phyloP scores from a whole-genome alignment of 1,140 invertebrate genomes.

The Maconellicoccus hirsutus region DNA sequence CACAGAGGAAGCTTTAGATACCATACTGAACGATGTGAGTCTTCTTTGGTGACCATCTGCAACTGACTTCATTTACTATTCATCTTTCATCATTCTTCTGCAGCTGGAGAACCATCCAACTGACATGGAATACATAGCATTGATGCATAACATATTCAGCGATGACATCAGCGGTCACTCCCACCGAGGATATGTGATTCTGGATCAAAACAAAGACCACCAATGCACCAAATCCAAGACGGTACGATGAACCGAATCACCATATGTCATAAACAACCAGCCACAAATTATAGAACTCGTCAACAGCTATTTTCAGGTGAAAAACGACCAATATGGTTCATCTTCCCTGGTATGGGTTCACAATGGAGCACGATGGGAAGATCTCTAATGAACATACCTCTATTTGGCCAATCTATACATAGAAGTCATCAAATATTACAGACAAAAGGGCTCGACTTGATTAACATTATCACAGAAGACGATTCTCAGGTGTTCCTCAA shows the following conservation, averaged over 20 bases:
- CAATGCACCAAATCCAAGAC: not conserved
- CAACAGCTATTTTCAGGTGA: too few species aligned
- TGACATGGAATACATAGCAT: constrained; percentile 29
- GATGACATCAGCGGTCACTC: constrained; percentile 35
- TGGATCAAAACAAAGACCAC: constrained; percentile 34
- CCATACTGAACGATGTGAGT: constrained; percentile 28
- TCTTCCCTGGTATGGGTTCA: too few species aligned
- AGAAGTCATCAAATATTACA: constrained; percentile 44
- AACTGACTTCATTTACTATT: too few species aligned
- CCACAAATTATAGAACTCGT: too few species aligned
- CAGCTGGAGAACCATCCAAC: not conserved
- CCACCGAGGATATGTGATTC: constrained; percentile 47
- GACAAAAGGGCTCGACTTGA: constrained; percentile 46
- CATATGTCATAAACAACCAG: too few species aligned
- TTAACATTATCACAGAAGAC: constrained; percentile 45
- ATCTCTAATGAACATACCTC: constrained; percentile 47
- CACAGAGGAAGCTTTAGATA: constrained; percentile 26
- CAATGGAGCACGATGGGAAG: constrained; percentile 50
- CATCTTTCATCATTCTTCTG: too few species aligned
- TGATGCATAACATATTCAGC: constrained; percentile 32
- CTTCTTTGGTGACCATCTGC: too few species aligned
- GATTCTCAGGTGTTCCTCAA: constrained; percentile 45
- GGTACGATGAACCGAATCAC: too few species aligned
- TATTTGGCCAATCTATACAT: constrained; percentile 53
- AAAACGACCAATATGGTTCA: too few species aligned